Base-by-base conservation (phyloP, 2,113 vertebrate species). In the Leptobrachium leishanense region DNA sequence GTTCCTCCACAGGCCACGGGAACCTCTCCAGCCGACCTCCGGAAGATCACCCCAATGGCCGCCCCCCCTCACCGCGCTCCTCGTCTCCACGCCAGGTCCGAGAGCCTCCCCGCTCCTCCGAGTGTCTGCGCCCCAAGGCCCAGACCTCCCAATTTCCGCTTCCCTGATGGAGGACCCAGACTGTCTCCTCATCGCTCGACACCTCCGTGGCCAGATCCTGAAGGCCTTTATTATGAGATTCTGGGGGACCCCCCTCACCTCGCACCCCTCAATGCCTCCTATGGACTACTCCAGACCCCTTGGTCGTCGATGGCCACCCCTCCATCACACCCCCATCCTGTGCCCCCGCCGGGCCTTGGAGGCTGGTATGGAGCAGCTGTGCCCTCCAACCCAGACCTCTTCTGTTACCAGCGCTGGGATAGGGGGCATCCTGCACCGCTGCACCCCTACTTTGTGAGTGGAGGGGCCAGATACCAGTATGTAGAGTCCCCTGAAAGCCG, bases 211-310 rank as follows among this genome's bases (percentile, higher is more conserved):
- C 44, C 79, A 66, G 84, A 89, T 81, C 87, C 84, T 31, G 90
- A 93, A 64, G 93, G 90, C 77, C 89, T 93, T n/a, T 94, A 94
- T 82, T 94, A 92, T 12, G 93, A 94, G 84, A 93, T 94, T 0
- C 85, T 89, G 75, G 68, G 81, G 0, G 81, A 83, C 1, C 85
- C 87, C 41, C 82, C 77, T 55, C 82, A 75, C 2, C 20, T 81
- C 68, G 85, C 88, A 2, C 82, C 88, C 20, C 83, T 90, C 46
- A 89, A 78, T 55, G 84, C 88, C 63, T 89, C 90, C 0, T 89
- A 88, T 0, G 85, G 85, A 11, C 55, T 89, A 65, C 87, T 86
- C 43, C 86, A 81, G 81, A 86, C 85, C 1, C 85, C 87, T 0
- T 86, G 87, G 11, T 83, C 87, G 2, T 82, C 86, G 39, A 81